These are phyloP conservation scores for Mormyrops attenuatus DNA, from an alignment of 2,797 vertebrate species.

Conservation along the genomic window DNA sequence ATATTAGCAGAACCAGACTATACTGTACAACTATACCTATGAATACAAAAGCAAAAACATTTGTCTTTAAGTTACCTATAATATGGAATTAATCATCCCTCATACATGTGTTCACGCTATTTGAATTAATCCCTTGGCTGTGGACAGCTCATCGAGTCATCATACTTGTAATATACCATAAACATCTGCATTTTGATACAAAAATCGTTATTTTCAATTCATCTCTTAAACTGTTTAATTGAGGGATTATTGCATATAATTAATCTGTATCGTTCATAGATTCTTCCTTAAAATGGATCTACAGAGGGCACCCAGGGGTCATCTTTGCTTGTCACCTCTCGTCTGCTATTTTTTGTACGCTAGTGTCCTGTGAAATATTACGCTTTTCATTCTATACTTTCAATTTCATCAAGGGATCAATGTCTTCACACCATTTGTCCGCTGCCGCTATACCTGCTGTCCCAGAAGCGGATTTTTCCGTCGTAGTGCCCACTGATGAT, in stretches of 20 bases:
- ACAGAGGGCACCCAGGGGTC: too few species aligned
- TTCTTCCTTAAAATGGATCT: neutral
- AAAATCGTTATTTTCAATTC: neutral
- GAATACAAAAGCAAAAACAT: neutral
- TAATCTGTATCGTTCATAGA: neutral
- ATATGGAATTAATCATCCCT: neutral
- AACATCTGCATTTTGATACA: neutral
- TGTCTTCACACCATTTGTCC: neutral
- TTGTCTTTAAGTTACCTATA: neutral
- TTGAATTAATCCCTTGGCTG: neutral
- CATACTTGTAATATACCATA: neutral
- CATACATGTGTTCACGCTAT: neutral
- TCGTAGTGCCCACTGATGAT: constrained; percentile 79
- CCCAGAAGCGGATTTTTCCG: constrained; percentile 78
- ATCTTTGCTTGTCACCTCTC: neutral
- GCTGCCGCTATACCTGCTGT: constrained; percentile 65
- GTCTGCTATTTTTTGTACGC: neutral
- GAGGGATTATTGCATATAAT: neutral
- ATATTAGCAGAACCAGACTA: neutral
- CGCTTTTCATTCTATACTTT: neutral
- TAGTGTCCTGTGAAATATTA: neutral
- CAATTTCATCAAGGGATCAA: neutral
- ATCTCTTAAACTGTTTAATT: neutral
- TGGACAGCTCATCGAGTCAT: neutral
- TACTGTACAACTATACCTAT: neutral